Evolutionary conservation across 2,113 vertebrate species (phyloP).

Genomic region (Scomber japonicus): DNA sequence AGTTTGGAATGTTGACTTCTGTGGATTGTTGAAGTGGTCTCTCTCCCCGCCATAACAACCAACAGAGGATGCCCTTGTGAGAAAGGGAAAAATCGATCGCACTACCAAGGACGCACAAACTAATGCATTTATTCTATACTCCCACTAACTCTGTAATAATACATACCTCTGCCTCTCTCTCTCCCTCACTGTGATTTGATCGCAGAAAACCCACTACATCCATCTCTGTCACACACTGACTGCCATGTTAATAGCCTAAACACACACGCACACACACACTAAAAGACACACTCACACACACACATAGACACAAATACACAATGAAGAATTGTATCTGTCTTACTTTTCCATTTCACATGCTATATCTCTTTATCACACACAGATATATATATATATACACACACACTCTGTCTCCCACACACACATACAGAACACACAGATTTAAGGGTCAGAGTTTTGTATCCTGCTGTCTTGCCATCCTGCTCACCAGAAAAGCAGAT

Average conservation of each 20-base stretch:
- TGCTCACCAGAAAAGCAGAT: constrained; percentile 64
- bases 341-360: constrained; percentile 26
- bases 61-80: constrained; percentile 39
- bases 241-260: constrained; percentile 62
- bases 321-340: neutral
- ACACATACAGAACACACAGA: constrained; percentile 9
- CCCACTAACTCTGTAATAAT: constrained; percentile 46
- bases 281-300: neutral
- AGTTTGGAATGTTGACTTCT: neutral
- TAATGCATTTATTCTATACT: constrained; percentile 61
- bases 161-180: constrained; percentile 28
- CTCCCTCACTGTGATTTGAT: constrained; percentile 61
- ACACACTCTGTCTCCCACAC: constrained; percentile 3
- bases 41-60: constrained; percentile 35
- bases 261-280: constrained; percentile 18
- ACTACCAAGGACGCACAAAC: constrained; percentile 53
- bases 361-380: constrained; percentile 11
- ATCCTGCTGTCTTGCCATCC: constrained; percentile 51
- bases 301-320: constrained; percentile 6
- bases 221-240: constrained; percentile 74
- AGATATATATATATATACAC: constrained; percentile 13
- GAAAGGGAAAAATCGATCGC: constrained; percentile 55
- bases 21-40: neutral
- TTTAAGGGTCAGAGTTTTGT: constrained; percentile 41
- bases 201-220: constrained; percentile 60